Base-by-base conservation (phyloP, 2,113 vertebrate genomes). In the Mionectes macconnelli region DNA sequence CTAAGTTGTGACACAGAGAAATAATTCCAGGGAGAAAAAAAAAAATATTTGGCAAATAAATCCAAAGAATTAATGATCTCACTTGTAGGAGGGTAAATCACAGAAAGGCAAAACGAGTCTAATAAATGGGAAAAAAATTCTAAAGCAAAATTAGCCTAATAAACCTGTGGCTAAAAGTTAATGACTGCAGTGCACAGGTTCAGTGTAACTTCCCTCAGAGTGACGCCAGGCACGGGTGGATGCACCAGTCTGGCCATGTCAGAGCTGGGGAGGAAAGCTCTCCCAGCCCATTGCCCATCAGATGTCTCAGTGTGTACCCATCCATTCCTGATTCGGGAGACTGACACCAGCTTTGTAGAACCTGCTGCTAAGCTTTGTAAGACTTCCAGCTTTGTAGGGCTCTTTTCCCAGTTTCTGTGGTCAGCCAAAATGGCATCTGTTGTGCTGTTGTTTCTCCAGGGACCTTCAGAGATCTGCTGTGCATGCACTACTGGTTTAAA, bases 11-110 rank as follows among this genome's bases (percentile, higher is more conserved):
- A 37, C 42, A 79, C 6, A 55, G 30, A 81, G 90, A 90, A 86
- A 83, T n/a, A 83, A 93, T 63, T 74, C 67, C 8, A 53, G 4
- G 2, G n/a, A n/a, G n/a, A n/a, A 30, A 39, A 79, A 94, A 83
- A 74, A 79, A 94, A 84, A 74, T 52, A 53, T 69, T 91, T 85
- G 79, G 72, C 90, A 90, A 94, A 95, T 85, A 84, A 81, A 90
- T 33, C 15, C 10, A 31, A 86, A 77, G 47, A 88, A 78, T 64
- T 77, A 52, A 84, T 56, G 42, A 68, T 85, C 47, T 70, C 14
- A 7, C 39, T 25, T 70, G 63, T 12, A 55, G 78, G 78, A 91
- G 21, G 82, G 64, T 85, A 94, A 77, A 12, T 91, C 22, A 5
- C 63, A 44, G 44, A 80, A 87, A 90, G 35, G 30, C 68, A 57